Conservation (phyloP, 1,140 invertebrate genomes). For the Mylabris phalerata region DNA sequence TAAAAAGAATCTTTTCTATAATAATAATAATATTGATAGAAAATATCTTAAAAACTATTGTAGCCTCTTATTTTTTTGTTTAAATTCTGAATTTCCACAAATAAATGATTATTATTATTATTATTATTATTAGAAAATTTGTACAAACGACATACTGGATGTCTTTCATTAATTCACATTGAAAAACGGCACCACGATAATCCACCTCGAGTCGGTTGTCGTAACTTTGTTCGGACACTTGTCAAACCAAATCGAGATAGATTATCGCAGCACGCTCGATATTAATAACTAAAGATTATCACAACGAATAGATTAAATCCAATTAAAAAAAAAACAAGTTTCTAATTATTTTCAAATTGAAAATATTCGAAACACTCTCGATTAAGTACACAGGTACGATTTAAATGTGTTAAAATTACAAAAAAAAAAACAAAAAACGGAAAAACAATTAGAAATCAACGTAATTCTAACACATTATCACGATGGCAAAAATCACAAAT, state of each 20-base stretch:
- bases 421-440: no score
- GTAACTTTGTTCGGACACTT: no score
- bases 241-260: no score
- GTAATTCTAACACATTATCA: conserved; percentile 35
- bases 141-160: conserved; percentile 20
- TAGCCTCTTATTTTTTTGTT: conserved; percentile 22
- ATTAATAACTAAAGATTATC: conserved; percentile 16
- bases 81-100: conserved; percentile 2
- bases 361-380: conserved; percentile 11
- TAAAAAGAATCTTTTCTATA: neutral
- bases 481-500: conserved; percentile 28
- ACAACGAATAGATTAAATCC: conserved; percentile 17
- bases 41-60: conserved; percentile 23
- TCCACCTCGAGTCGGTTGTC: no score
- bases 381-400: conserved; percentile 33
- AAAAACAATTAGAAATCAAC: conserved; percentile 17
- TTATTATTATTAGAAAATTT: conserved; percentile 27
- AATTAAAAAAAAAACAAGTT: conserved; percentile 13
- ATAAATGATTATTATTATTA: conserved; percentile 10
- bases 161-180: conserved; percentile 19
- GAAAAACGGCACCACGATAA: neutral
- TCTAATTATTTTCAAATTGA: conserved; percentile 14
- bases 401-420: no score
- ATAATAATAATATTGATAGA: conserved; percentile 25
- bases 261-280: no score